These are phyloP conservation scores for Meteorus sp. DNA, from an alignment of 1,140 invertebrate species.

Conservation along the genomic window DNA sequence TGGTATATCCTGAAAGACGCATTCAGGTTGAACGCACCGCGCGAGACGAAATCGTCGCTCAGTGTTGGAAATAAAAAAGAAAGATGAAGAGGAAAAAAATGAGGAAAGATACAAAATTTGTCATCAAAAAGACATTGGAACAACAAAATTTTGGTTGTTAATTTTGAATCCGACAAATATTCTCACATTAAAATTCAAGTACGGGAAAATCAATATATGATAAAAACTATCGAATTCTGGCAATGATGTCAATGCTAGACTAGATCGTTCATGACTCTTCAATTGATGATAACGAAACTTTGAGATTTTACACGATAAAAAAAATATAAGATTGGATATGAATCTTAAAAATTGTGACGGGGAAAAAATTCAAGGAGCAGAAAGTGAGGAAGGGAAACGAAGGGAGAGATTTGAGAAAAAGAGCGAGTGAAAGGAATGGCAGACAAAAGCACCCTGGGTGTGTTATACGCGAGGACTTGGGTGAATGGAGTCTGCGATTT, in stretches of 20 bases:
- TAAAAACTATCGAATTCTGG: too few relatives aligned
- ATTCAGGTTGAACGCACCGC: constrained; percentile 57
- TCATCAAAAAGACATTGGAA: too few relatives aligned
- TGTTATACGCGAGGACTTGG: constrained; percentile 26
- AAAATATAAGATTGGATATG: too few relatives aligned
- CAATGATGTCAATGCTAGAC: too few relatives aligned
- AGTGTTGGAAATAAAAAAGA: neutral
- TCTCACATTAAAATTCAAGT: too few relatives aligned
- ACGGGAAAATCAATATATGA: too few relatives aligned
- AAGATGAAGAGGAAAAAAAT: neutral
- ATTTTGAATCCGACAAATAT: too few relatives aligned
- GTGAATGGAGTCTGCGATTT: constrained; percentile 54
- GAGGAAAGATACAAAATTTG: too few relatives aligned
- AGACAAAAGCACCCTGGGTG: constrained; percentile 49
- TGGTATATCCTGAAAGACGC: constrained; percentile 54
- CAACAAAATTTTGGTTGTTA: too few relatives aligned
- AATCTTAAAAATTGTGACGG: neutral
- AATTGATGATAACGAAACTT: too few relatives aligned
- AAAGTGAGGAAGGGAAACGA: neutral
- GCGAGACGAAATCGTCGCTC: constrained; percentile 46
- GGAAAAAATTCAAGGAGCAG: neutral
- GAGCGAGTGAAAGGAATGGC: constrained; percentile 46
- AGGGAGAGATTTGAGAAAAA: neutral
- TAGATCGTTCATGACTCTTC: too few relatives aligned
- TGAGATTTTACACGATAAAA: too few relatives aligned